Conservation (phyloP, 2,797 vertebrate genomes). For the Amniataba percoides region DNA sequence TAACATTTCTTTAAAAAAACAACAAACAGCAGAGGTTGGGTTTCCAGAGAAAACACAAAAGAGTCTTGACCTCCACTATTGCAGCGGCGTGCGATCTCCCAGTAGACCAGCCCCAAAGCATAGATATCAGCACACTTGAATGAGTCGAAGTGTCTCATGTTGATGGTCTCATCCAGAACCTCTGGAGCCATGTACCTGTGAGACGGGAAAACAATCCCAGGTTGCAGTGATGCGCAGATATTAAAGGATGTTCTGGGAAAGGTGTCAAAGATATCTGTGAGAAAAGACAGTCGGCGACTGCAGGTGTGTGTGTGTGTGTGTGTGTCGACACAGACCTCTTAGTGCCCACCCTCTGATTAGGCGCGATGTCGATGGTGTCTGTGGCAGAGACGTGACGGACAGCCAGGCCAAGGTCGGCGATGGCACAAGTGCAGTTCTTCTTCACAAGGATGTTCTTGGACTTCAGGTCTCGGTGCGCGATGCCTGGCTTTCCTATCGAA, state of each 20-base stretch:
- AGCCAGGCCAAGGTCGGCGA: conserved; percentile 94
- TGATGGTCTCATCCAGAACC: conserved; percentile 96
- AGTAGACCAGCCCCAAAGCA: conserved; percentile 94
- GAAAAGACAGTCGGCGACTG: conserved; percentile 5
- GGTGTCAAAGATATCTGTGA: conserved; percentile 27
- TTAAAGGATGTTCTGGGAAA: neutral
- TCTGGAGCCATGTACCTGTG: conserved; percentile 97
- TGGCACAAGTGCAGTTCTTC: conserved; percentile 95
- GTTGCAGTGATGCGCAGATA: neutral
- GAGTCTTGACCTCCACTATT: conserved; percentile 90
- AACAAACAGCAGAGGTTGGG: conserved; percentile 27
- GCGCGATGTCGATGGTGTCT: conserved; percentile 95
- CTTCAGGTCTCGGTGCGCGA: conserved; percentile 95
- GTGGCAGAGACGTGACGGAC: conserved; percentile 93
- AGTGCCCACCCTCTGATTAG: conserved; percentile 95
- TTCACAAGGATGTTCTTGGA: conserved; percentile 98
- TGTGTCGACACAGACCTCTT: conserved; percentile 86
- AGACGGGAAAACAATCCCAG: conserved; percentile 22
- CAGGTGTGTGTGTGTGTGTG: conserved; percentile 13
- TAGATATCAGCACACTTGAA: conserved; percentile 98
- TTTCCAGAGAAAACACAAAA: conserved; percentile 37
- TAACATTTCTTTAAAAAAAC: neutral
- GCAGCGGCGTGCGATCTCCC: conserved; percentile 96
- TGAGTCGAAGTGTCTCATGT: conserved; percentile 97
- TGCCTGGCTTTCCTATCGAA: conserved; percentile 92